Evolutionary conservation across 1,140 invertebrate genomes (phyloP).

Genomic region (Geopemphigus sp.): DNA sequence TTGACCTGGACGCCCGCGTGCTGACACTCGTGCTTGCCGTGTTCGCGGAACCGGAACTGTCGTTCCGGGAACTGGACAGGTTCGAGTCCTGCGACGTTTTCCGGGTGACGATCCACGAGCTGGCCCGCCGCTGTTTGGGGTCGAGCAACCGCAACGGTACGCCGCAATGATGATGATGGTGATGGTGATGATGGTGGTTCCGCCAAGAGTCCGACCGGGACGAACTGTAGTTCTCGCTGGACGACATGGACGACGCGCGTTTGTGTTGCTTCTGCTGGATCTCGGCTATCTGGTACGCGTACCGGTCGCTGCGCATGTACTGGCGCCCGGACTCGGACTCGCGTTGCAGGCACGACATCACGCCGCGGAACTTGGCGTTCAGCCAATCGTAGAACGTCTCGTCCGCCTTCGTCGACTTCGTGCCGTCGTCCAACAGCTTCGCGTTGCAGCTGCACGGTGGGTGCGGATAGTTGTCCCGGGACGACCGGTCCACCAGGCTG

Average conservation of each 20-base stretch:
- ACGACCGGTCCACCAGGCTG: slow-evolving; percentile 75
- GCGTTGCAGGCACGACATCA: slow-evolving; percentile 55
- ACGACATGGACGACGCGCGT: slow-evolving; percentile 77
- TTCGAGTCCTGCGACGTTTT: slow-evolving; percentile 90
- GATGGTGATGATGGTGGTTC: slow-evolving; percentile 65
- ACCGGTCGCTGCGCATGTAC: slow-evolving; percentile 64
- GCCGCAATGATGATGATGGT: slow-evolving; percentile 63
- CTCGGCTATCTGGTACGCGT: slow-evolving; percentile 77
- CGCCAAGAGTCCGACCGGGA: slow-evolving; percentile 80
- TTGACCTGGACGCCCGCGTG: slow-evolving; percentile 74
- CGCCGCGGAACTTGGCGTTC: slow-evolving; percentile 56
- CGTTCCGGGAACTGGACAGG: slow-evolving; percentile 77
- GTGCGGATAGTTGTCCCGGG: slow-evolving; percentile 64
- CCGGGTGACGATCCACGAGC: slow-evolving; percentile 81
- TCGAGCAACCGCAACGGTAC: slow-evolving; percentile 72
- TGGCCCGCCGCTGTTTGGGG: slow-evolving; percentile 68
- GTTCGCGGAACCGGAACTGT: slow-evolving; percentile 81
- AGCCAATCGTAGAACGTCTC: slow-evolving; percentile 57
- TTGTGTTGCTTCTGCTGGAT: slow-evolving; percentile 73
- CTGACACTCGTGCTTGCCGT: slow-evolving; percentile 81
- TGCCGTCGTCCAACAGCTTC: slow-evolving; percentile 58
- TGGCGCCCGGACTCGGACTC: slow-evolving; percentile 54
- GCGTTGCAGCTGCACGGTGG: slow-evolving; percentile 70
- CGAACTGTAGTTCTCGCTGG: slow-evolving; percentile 85
- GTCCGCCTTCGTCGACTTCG: slow-evolving; percentile 51